Conservation (phyloP, 2,888 invertebrate species). For the Eledone cirrhosa region DNA sequence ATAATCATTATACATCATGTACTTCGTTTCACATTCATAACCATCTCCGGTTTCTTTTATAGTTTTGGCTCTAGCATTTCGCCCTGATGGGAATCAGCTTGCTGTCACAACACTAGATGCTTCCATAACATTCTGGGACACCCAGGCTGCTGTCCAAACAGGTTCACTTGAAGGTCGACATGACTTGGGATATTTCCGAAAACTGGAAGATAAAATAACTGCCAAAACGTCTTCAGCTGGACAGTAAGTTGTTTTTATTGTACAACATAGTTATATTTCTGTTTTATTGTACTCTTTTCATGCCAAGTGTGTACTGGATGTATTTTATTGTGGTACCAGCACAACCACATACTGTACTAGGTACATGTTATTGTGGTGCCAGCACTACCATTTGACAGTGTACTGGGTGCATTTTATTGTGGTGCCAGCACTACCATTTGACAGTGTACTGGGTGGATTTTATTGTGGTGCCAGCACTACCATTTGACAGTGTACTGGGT, state of each 20-base stretch:
- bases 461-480: no score
- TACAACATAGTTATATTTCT: background rate
- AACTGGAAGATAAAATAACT: conserved; percentile 85
- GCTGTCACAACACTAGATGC: conserved; percentile 86
- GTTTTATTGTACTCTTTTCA: background rate
- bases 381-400: no score
- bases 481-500: no score
- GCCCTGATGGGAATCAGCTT: conserved; percentile 90
- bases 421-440: no score
- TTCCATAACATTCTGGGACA: conserved; percentile 62
- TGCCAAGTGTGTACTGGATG: no score
- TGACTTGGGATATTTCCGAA: conserved; percentile 86
- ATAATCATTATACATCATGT: no score
- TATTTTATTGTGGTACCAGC: no score
- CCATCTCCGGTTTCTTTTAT: conserved; percentile 34
- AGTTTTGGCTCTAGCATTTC: conserved; percentile 83
- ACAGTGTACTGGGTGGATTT: no score
- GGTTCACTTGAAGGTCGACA: conserved; percentile 86
- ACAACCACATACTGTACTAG: no score
- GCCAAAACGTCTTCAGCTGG: conserved; percentile 84
- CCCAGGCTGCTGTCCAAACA: conserved; percentile 69
- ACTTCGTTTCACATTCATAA: no score
- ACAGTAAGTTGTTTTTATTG: conserved; percentile 74
- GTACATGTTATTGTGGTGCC: no score
- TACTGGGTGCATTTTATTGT: no score